Evolutionary conservation across 2,113 vertebrate species (phyloP).

Genomic region (Nothoprocta pentlandii): DNA sequence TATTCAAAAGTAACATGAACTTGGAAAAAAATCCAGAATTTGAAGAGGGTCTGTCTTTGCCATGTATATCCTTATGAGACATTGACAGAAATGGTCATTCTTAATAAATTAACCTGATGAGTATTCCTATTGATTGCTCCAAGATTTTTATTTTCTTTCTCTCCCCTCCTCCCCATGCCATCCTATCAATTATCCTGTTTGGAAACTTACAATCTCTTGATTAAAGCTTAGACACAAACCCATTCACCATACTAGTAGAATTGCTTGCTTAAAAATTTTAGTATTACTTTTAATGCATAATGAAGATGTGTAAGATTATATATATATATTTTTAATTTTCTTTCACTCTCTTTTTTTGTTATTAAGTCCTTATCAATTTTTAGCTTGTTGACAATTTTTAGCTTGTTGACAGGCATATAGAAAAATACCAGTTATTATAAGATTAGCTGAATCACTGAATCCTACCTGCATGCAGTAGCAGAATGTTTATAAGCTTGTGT

Average conservation of each 20-base stretch:
- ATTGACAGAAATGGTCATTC: neutral
- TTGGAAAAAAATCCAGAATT: neutral
- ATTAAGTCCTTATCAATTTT: neutral
- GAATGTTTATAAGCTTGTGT: neutral
- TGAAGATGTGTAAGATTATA: neutral
- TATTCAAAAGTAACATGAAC: neutral
- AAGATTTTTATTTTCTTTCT: neutral
- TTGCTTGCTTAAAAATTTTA: neutral
- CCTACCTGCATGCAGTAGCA: neutral
- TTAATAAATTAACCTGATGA: too few species aligned
- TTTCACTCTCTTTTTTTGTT: fast-evolving
- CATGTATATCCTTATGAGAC: neutral
- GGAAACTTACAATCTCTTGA: neutral
- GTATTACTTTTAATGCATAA: neutral
- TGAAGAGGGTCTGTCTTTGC: neutral
- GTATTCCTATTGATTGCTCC: neutral
- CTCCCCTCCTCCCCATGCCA: too few species aligned
- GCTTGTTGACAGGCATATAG: neutral
- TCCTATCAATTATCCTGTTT: too few species aligned
- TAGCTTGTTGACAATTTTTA: neutral
- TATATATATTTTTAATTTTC: neutral
- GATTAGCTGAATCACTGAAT: neutral
- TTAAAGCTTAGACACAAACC: neutral
- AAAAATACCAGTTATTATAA: neutral
- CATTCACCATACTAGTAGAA: neutral